Base-by-base conservation (phyloP, 2,113 vertebrate species). In the Plecotus auritus region DNA sequence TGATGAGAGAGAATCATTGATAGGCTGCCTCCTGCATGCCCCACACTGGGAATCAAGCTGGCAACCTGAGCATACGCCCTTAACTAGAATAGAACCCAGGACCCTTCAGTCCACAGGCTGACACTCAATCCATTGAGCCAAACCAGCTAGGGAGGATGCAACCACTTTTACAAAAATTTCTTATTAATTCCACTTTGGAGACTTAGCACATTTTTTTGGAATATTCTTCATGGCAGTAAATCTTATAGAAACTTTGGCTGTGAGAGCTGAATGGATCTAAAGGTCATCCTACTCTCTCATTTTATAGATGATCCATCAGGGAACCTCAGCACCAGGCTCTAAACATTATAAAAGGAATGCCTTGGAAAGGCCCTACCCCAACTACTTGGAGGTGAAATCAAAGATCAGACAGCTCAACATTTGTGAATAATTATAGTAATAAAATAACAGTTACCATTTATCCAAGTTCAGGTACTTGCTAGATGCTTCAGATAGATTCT, bases 181-280 rank as follows among this genome's bases (percentile, higher is more conserved):
- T 59, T 74, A 76, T 80, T 92, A 74, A 93, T 78, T 84, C 40
- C 66, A 90, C 56, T 56, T 87, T 91, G n/a, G 76, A 93, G 35
- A 1, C 12, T 90, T 90, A 37, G 51, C 42, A 90, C 30, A 37
- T 87, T 87, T 82, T 78, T 69, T 20, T 18, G 0, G 1, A 85
- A 54, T 90, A 82, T 66, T 51, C 12, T 85, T 40, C 10, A 1
- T n/a, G 54, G 67, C 18, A n/a, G 77, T 61, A 95, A 96, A 96
- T 94, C 93, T 90, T 67, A 85, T 1, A 95, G 88, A 76, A 95
- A 92, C 54, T 45, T 89, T 70, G 84, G 17, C 28, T 66, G 32
- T 42, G 51, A 91, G 93, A 95, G 40, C n/a, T 82, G 16, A 13
- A 82, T 77, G 32, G 13, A 49, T 90, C 45, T 92, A 82, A 92